Base-by-base conservation (phyloP, 2,888 invertebrate genomes). In the Dasypogon diadema region DNA sequence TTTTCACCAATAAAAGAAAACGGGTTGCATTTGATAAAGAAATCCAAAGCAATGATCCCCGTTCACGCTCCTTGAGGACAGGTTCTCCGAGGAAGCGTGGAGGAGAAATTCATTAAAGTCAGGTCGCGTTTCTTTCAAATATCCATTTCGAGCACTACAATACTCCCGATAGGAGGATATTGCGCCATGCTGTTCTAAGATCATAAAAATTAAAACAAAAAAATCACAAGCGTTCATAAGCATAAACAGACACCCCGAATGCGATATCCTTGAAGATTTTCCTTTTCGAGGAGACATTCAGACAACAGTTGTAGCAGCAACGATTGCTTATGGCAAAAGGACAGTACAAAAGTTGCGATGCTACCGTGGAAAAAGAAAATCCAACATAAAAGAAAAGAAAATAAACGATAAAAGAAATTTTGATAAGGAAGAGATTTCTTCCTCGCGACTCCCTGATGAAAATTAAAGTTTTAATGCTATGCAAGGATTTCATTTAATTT, bases 381-480 rank as follows among this genome's bases (percentile, higher is more conserved):
- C 12, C n/a, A 4, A 30, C 3, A 51, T 54, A 34, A 51, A 30
- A 18, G 12, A 14, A 22, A 54, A 34, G 54, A n/a, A 30, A 58
- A 42, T 42, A 2, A 58, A 46, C 18, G 18, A 24, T 24, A 46
- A 48, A 74, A 37, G n/a, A 73, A 73, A 46, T 58, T 26, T 73
- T 42, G 26, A 46, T 46, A 73, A 22, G 18, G 16, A 56, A 14
- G 14, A 34, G n/a, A 37, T 10, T 42, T 16, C 42, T 12, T 56
- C 16, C 56, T 26, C 42, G 18, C 21, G 56, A 55, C 54, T 10
- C 26, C 22, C 30, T n/a, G 75, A 75, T 54, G 75, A 77, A 77
- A 73, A 77, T 77, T 77, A 75, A 77, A 77, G 73, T 77, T 77
- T 75, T 75, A 77, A 77, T 77, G 75, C 56, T 75, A 77, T 77